Conservation (phyloP, 2,888 invertebrate genomes). For the Crepidodera aurea region DNA sequence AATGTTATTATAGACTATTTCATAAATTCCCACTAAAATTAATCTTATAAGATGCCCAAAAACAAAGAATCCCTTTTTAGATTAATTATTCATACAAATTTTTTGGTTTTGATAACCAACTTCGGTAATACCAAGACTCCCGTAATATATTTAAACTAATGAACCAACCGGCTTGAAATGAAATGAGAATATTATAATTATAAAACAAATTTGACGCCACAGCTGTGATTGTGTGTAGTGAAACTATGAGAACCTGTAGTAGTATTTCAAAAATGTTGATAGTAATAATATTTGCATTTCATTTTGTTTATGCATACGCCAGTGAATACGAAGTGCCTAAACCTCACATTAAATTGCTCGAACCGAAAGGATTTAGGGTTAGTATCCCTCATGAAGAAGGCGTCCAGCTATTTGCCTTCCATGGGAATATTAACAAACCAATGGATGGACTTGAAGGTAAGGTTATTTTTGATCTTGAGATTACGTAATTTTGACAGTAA, state of each 20-base stretch:
- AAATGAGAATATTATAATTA: conserved; percentile 11
- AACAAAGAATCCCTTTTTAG: too few relatives aligned
- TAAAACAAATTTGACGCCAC: conserved; percentile 9
- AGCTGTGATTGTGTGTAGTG: not conserved
- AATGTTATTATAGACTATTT: too few relatives aligned
- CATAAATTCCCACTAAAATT: too few relatives aligned
- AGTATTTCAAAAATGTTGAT: not conserved
- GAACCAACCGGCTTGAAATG: conserved; percentile 11
- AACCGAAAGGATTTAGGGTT: conserved; percentile 68
- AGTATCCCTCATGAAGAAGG: conserved; percentile 68
- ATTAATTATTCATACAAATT: too few relatives aligned
- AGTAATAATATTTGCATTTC: conserved; percentile 3
- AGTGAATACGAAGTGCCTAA: conserved; percentile 61
- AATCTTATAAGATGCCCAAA: too few relatives aligned
- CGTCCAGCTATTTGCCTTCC: conserved; percentile 77
- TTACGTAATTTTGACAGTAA: too few relatives aligned
- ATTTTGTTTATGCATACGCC: conserved; percentile 16
- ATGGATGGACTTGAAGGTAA: conserved; percentile 70
- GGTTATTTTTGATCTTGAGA: too few relatives aligned
- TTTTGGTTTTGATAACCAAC: too few relatives aligned
- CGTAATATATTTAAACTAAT: not conserved
- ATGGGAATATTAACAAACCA: conserved; percentile 77
- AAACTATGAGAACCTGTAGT: not conserved
- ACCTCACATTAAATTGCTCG: conserved; percentile 67
- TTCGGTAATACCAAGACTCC: not conserved